phyloP scores from a whole-genome alignment of 2,888 invertebrate genomes.

The Rosalia funebris region DNA sequence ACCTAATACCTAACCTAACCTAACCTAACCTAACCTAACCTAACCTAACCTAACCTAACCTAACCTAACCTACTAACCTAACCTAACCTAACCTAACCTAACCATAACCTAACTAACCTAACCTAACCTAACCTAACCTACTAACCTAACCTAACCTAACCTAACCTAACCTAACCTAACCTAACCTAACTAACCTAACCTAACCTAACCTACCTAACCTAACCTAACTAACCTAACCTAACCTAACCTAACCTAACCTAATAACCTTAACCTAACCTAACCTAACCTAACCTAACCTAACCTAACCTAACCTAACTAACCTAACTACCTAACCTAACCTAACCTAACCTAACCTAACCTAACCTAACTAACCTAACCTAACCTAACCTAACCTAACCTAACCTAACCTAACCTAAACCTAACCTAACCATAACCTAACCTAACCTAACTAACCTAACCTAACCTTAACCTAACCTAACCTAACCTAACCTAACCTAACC shows the following conservation, averaged over 20 bases:
- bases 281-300: conserved; percentile 35
- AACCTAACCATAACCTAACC: conserved; percentile 20
- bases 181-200: conserved; percentile 33
- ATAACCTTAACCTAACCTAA: conserved; percentile 35
- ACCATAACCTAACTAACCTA: conserved; percentile 24
- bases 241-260: conserved; percentile 40
- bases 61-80: conserved; percentile 22
- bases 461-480: conserved; percentile 34
- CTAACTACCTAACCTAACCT: conserved; percentile 35
- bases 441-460: conserved; percentile 26
- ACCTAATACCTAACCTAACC: conserved; percentile 21
- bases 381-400: conserved; percentile 32
- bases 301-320: conserved; percentile 35
- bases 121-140: conserved; percentile 36
- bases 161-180: conserved; percentile 36
- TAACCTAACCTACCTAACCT: conserved; percentile 38
- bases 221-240: conserved; percentile 32
- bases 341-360: conserved; percentile 33
- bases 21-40: conserved; percentile 16
- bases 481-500: conserved; percentile 20
- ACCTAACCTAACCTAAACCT: conserved; percentile 27
- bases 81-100: neutral
- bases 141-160: conserved; percentile 38
- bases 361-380: conserved; percentile 30
- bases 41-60: conserved; percentile 13